Conservation (phyloP, 2,113 vertebrate genomes). For the Benitochromis conjunctus region DNA sequence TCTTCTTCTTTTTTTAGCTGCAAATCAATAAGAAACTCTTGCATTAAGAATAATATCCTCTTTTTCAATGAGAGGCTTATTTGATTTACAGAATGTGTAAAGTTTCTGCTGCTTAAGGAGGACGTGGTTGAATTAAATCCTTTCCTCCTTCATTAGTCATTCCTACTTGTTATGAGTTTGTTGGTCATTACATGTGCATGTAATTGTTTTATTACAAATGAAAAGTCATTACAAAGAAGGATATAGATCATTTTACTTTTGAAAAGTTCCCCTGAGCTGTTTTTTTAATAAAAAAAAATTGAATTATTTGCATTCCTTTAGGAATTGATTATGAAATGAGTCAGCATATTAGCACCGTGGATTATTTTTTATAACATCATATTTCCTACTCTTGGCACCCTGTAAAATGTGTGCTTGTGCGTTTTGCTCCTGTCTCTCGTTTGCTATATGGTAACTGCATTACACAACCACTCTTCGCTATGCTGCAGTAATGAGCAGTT, state of each 20-base stretch:
- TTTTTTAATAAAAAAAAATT: background rate
- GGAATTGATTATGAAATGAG: conserved; percentile 1
- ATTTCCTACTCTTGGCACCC: background rate
- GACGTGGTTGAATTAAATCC: background rate
- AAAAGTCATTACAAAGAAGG: background rate
- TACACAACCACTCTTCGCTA: background rate
- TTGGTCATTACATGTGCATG: background rate
- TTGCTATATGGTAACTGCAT: background rate
- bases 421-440: background rate
- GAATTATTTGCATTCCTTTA: background rate
- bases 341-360: background rate
- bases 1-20: background rate
- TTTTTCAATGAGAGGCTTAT: background rate
- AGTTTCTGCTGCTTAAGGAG: background rate
- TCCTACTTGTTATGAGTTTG: background rate
- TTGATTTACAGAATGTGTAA: background rate
- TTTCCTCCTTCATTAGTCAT: background rate
- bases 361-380: background rate
- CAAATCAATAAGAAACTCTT: background rate
- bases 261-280: background rate
- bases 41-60: background rate
- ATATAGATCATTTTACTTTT: background rate
- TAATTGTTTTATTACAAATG: background rate
- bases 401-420: background rate
- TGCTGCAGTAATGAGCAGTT: background rate